These are phyloP conservation scores for Engraulis encrasicolus DNA, from an alignment of 2,113 vertebrate genomes.

Conservation along the genomic window DNA sequence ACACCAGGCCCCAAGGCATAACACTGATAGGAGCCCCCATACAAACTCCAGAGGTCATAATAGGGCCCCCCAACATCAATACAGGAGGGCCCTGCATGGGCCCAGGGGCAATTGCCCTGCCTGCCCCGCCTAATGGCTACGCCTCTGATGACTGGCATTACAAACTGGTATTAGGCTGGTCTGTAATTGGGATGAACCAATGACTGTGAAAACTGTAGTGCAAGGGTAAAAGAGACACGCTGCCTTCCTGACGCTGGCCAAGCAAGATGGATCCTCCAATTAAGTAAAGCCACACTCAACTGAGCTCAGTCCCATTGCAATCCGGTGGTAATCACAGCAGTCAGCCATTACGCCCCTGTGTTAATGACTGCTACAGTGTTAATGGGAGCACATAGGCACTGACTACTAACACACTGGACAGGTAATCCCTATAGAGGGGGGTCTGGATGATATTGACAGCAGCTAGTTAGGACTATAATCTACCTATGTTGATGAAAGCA, in stretches of 20 bases:
- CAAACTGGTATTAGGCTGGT: not conserved
- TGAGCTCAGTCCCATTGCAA: no score
- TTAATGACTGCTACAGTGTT: conserved; percentile 1
- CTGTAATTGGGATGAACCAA: not conserved
- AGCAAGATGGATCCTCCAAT: not conserved
- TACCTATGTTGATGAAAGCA: no score
- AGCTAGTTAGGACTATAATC: no score
- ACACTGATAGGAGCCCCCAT: no score
- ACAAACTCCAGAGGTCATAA: no score
- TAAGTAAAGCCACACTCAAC: not conserved
- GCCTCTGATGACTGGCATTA: no score
- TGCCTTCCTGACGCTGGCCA: not conserved
- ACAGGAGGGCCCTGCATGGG: no score
- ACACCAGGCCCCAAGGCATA: no score
- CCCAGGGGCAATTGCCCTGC: no score
- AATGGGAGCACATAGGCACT: not conserved
- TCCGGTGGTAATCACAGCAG: not conserved
- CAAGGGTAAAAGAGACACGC: not conserved
- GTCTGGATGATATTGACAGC: not conserved
- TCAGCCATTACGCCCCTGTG: not conserved
- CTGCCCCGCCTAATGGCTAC: no score
- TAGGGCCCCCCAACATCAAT: no score
- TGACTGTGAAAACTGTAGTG: not conserved
- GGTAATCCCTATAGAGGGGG: not conserved
- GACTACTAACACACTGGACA: not conserved